phyloP scores from a whole-genome alignment of 1,140 invertebrate species.

The Vanessa tameamea region DNA sequence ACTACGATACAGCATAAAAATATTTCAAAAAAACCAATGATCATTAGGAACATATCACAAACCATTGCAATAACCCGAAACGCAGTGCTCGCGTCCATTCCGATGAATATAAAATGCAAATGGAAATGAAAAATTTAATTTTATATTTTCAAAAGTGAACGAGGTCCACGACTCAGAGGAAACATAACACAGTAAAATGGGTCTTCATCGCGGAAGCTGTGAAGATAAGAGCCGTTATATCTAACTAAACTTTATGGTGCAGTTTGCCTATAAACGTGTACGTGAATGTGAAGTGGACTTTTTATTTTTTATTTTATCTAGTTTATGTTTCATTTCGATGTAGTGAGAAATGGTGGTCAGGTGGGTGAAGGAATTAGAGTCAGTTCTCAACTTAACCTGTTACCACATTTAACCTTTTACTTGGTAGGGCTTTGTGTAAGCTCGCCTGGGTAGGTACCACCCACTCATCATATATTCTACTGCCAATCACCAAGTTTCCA shows the following conservation, averaged over 20 bases:
- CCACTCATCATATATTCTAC: too few relatives aligned
- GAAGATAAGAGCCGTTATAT: slow-evolving; percentile 26
- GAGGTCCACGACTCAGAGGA: slow-evolving; percentile 20
- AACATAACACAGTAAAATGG: slow-evolving; percentile 12
- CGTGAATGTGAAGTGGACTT: background rate
- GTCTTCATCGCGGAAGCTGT: slow-evolving; percentile 29
- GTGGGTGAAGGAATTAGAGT: background rate
- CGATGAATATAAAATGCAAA: slow-evolving; percentile 24
- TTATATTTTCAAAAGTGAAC: slow-evolving; percentile 23
- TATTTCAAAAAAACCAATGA: slow-evolving; percentile 6
- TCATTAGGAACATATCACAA: slow-evolving; percentile 16
- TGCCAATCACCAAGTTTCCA: too few relatives aligned
- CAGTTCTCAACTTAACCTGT: too few relatives aligned
- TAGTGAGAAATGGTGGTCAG: background rate
- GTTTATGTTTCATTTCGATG: background rate
- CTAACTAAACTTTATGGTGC: slow-evolving; percentile 18
- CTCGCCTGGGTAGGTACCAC: too few relatives aligned
- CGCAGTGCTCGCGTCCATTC: slow-evolving; percentile 4
- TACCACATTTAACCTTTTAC: too few relatives aligned
- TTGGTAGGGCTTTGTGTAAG: too few relatives aligned
- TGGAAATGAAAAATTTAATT: slow-evolving; percentile 23
- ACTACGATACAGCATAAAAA: background rate
- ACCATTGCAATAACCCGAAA: slow-evolving; percentile 6
- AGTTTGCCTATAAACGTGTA: background rate
- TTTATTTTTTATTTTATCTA: background rate